These are phyloP conservation scores for Notarius lentiginosus DNA, from an alignment of 2,113 vertebrate genomes.

Conservation along the genomic window DNA sequence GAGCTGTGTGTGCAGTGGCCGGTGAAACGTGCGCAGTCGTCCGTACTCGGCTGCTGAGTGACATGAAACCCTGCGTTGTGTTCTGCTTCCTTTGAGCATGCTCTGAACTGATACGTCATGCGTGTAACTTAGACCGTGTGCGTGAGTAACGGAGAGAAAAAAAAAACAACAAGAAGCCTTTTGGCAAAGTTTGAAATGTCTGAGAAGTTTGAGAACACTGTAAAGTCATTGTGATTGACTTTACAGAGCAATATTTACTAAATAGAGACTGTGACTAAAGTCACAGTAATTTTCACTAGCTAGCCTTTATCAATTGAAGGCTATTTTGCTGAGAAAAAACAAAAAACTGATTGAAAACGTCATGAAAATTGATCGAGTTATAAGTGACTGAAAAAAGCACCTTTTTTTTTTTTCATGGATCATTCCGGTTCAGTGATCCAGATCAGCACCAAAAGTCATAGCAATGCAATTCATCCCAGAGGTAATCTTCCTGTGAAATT, in stretches of 20 bases:
- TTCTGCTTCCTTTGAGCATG: conserved; percentile 47
- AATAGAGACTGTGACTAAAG: no score
- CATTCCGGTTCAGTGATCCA: no score
- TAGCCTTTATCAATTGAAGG: no score
- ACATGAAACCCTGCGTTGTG: conserved; percentile 65
- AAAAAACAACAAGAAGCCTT: not conserved
- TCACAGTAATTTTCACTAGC: no score
- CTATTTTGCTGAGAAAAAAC: no score
- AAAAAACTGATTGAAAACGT: no score
- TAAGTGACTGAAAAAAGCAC: no score
- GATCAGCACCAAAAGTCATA: no score
- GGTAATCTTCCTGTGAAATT: no score
- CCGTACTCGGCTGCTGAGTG: conserved; percentile 53
- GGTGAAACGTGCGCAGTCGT: conserved; percentile 56
- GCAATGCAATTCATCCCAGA: no score
- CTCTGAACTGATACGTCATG: conserved; percentile 2
- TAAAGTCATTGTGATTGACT: not conserved
- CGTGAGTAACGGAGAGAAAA: not conserved
- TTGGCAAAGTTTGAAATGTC: not conserved
- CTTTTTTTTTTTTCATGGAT: no score
- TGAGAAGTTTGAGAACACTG: not conserved
- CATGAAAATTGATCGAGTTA: no score
- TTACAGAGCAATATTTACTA: not conserved
- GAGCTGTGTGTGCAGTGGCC: conserved; percentile 54
- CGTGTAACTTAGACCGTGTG: not conserved